Percentiles rank a stretch among this genome's conserved stretches.
phyloP scores from a whole-genome alignment of 2,888 invertebrate species.

The Periphyllus acericola region DNA sequence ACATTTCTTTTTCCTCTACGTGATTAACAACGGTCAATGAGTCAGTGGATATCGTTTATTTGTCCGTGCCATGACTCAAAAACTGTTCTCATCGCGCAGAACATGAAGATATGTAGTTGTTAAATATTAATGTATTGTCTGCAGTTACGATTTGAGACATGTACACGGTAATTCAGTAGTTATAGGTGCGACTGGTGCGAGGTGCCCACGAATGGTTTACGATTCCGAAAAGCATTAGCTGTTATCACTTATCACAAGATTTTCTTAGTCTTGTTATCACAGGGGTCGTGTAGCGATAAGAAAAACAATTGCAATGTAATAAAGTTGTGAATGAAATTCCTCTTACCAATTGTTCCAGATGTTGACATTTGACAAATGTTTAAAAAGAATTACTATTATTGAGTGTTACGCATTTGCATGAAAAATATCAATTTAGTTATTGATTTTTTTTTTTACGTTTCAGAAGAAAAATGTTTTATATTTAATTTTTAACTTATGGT shows the following conservation, averaged over 20 bases:
- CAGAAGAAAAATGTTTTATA: not conserved
- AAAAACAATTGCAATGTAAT: not conserved
- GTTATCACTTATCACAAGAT: not conserved
- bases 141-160: too few relatives aligned
- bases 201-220: too few relatives aligned
- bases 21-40: too few relatives aligned
- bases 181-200: too few relatives aligned
- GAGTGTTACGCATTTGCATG: not conserved
- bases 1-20: too few relatives aligned
- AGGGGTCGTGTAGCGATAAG: not conserved
- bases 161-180: too few relatives aligned
- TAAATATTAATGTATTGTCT: too few relatives aligned
- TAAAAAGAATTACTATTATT: not conserved
- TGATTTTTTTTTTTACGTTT: not conserved
- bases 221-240: not conserved
- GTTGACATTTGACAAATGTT: conserved; percentile 27
- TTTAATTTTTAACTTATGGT: not conserved
- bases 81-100: too few relatives aligned
- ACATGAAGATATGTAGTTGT: too few relatives aligned
- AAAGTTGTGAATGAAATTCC: conserved; percentile 28
- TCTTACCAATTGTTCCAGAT: conserved; percentile 16
- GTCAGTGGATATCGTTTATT: too few relatives aligned
- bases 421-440: not conserved
- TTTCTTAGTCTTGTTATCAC: not conserved
- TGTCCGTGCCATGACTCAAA: too few relatives aligned